Percentiles rank a stretch among this genome's conserved stretches.
phyloP scores from a whole-genome alignment of 1,140 invertebrate genomes.

The Halesus radiatus region DNA sequence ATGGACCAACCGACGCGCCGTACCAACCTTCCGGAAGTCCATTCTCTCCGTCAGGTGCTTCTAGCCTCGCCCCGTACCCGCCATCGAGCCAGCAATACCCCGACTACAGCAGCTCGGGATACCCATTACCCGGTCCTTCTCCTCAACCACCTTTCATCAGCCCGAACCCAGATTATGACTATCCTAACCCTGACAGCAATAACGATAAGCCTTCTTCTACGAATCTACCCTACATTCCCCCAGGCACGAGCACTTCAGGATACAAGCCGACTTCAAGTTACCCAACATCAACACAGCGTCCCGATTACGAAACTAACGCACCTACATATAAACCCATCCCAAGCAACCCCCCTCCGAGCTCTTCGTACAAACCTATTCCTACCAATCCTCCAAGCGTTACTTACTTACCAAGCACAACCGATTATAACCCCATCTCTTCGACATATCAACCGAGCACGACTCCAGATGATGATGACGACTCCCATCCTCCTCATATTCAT shows the following conservation, averaged over 20 bases:
- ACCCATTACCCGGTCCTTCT: conserved; percentile 61
- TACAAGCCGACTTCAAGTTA: conserved; percentile 59
- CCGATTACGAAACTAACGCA: background rate
- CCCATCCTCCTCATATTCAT: conserved; percentile 82
- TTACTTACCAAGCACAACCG: background rate
- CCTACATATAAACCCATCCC: conserved; percentile 29
- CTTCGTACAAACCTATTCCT: conserved; percentile 53
- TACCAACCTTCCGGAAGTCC: conserved; percentile 64
- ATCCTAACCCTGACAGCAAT: conserved; percentile 46
- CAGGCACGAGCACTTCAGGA: conserved; percentile 4
- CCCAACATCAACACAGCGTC: conserved; percentile 45
- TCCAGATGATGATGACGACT: conserved; percentile 57
- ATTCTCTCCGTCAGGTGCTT: conserved; percentile 61
- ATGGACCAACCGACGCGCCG: conserved; percentile 60
- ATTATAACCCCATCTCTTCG: conserved; percentile 44
- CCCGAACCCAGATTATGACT: conserved; percentile 37
- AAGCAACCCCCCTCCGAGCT: conserved; percentile 36
- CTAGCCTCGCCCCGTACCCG: conserved; percentile 59
- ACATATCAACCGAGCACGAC: background rate
- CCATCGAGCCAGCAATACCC: conserved; percentile 60
- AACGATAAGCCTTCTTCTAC: conserved; percentile 54
- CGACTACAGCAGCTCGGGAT: conserved; percentile 58
- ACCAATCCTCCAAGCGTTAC: conserved; percentile 42
- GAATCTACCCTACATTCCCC: conserved; percentile 56
- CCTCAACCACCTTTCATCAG: conserved; percentile 58